Evolutionary conservation across 2,797 vertebrate species (phyloP).

Genomic region (Diceros bicornis): DNA sequence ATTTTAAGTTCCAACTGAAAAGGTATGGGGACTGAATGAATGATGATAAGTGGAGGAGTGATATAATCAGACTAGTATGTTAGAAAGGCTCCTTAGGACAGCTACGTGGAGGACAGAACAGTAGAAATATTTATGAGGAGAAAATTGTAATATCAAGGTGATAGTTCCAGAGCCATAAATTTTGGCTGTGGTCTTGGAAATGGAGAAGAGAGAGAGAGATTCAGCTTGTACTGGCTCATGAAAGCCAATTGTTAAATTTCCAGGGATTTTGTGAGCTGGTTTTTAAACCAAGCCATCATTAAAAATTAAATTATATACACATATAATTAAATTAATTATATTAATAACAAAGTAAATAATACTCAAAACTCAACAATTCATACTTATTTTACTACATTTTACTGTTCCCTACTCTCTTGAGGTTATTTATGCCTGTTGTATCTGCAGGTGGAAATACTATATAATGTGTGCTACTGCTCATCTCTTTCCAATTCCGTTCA

Average conservation of each 20-base stretch:
- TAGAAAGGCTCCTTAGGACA: background rate
- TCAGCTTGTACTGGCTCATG: background rate
- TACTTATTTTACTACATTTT: background rate
- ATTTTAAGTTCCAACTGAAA: background rate
- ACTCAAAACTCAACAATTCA: background rate
- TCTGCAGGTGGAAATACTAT: background rate
- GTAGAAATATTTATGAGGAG: background rate
- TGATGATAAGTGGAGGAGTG: background rate
- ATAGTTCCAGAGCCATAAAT: background rate
- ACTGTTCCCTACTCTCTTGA: background rate
- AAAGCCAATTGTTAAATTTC: background rate
- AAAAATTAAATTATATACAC: background rate
- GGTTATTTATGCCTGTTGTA: background rate
- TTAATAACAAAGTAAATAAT: background rate
- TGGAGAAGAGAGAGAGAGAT: background rate
- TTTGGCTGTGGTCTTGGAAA: background rate
- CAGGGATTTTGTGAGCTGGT: background rate
- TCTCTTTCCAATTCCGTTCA: background rate
- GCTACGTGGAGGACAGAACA: background rate
- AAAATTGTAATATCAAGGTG: slow-evolving; percentile 7
- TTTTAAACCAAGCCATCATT: background rate
- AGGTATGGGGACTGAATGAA: background rate
- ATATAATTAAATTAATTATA: background rate
- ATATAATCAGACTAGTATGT: background rate
- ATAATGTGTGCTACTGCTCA: background rate